Evolutionary conservation across 2,113 vertebrate species (phyloP).

Genomic region (Hydrochoerus hydrochaeris): DNA sequence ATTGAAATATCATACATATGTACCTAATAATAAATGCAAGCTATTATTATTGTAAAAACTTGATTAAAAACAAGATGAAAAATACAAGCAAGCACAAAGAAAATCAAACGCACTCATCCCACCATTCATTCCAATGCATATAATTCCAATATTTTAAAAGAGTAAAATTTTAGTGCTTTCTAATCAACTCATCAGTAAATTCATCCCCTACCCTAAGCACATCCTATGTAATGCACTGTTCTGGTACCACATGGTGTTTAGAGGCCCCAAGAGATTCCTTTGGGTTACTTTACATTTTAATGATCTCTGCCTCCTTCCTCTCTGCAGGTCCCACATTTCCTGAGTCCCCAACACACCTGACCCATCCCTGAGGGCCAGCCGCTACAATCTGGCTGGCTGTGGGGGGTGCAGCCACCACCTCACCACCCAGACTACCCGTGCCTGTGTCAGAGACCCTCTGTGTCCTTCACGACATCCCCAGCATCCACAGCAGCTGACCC

Average conservation of each 20-base stretch:
- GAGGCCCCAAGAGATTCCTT: neutral
- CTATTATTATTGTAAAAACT: neutral
- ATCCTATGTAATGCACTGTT: neutral
- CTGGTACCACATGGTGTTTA: neutral
- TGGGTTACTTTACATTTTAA: neutral
- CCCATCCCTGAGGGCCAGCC: neutral
- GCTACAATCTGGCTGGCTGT: neutral
- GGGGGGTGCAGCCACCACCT: neutral
- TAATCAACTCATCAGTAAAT: neutral
- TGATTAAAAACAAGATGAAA: neutral
- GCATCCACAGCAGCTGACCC: neutral
- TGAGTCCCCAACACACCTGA: neutral
- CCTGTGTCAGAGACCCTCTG: neutral
- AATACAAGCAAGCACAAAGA: conserved; percentile 17
- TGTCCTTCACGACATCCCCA: neutral
- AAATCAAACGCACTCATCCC: neutral
- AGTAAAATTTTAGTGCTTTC: neutral
- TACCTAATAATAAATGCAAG: neutral
- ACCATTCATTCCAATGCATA: neutral
- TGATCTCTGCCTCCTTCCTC: neutral
- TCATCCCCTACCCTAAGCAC: neutral
- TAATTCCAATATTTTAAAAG: conserved; percentile 40
- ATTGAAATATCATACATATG: neutral
- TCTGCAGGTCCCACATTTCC: neutral
- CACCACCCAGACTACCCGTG: neutral